A percentile compares a stretch with the other conserved stretches of the same genome.
Evolutionary conservation across 2,797 vertebrate species (phyloP).

Genomic region (Spea hammondii): DNA sequence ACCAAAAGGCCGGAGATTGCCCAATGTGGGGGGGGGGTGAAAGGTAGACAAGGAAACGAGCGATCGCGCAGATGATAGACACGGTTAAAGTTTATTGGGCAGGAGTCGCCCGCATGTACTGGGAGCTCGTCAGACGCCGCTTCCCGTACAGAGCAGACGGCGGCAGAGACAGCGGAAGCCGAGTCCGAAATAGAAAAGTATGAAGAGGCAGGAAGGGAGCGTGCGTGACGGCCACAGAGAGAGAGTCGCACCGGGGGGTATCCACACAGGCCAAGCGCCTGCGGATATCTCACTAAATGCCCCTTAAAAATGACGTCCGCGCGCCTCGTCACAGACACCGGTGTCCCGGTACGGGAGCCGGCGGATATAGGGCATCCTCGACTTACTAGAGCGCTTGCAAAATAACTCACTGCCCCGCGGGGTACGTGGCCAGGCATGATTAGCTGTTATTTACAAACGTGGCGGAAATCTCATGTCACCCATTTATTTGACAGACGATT

Average conservation of each 20-base stretch:
- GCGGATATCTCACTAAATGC: no score
- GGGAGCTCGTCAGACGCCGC: conserved; percentile 10
- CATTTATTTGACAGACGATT: no score
- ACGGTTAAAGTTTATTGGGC: conserved; percentile 3
- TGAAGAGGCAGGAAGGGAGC: conserved; percentile 12
- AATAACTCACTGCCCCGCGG: no score
- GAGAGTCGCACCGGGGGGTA: neutral
- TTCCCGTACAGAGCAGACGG: conserved; percentile 16
- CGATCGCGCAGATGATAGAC: neutral
- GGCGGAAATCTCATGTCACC: no score
- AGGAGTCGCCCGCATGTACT: conserved; percentile 3
- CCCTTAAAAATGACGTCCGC: no score
- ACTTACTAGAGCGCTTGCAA: no score
- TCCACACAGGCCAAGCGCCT: neutral
- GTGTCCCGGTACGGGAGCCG: no score
- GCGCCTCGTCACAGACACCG: no score
- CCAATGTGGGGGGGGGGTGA: neutral
- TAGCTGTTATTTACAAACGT: no score
- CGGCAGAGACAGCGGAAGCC: conserved; percentile 10
- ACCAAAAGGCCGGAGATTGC: neutral
- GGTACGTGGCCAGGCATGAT: no score
- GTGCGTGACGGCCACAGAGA: conserved; percentile 14
- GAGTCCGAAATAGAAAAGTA: conserved; percentile 32
- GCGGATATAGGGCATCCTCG: no score
- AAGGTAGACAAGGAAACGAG: neutral